Evolutionary conservation across 2,797 vertebrate species (phyloP), one percentile per base, ranked within the genome.

Genomic region (Eulemur albifrons): DNA sequence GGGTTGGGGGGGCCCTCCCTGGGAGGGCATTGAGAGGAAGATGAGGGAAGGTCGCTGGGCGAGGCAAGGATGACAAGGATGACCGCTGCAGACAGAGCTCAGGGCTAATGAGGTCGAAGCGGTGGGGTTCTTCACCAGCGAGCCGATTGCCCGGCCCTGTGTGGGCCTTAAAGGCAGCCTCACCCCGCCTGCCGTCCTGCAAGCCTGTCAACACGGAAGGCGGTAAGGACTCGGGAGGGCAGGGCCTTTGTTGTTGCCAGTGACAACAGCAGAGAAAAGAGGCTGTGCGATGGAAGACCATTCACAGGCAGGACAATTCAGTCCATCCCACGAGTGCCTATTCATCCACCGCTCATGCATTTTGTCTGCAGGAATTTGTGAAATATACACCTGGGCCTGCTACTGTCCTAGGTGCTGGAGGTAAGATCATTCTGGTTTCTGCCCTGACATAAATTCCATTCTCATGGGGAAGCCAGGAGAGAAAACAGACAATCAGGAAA

Each of bases 341-440:
- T 21, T 14, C 57, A 79, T 20, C 35, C 57, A 17, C 40, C 48
- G 30, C 7, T 15, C 81, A 7, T 30, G 72, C n/a, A 30, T 10
- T n/a, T 2, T 54, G 38, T 27, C 6, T 8, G 30, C 25, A 2
- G 14, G 45, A 45, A 38, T 63, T 38, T 40, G 15, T 0, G 0
- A 20, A 72, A 40, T 14, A 17, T 0, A 4, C 3, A 17, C 61
- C 21, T 38, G 17, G 27, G 9, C 32, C 65, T 38, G n/a, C 67
- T 59, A 9, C 48, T 7, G 0, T 23, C 45, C 38, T 70, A 9
- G 32, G 32, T 23, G 18, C 43, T 82, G 69, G 3, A 59, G n/a
- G 52, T 2, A 14, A 82, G 59, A 27, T 7, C 20, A 23, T 43
- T 43, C 59, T 17, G 38, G 50, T 45, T 59, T 81, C 52, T 73